Evolutionary conservation across 2,888 invertebrate genomes (phyloP).

Genomic region (Nineta flava): DNA sequence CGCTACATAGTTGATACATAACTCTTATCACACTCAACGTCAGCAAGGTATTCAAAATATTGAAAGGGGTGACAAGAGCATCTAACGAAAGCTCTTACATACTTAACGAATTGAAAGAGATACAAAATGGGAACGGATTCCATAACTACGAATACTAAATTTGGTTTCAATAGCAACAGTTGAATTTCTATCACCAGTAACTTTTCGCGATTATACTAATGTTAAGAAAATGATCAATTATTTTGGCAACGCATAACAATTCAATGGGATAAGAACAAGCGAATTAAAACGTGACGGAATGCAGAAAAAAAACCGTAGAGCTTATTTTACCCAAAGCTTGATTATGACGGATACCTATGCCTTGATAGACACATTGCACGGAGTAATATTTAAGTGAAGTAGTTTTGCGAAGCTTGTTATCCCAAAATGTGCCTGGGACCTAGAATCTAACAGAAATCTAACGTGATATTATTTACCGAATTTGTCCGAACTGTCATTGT

Average conservation of each 20-base stretch:
- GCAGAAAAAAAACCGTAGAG: too few relatives aligned
- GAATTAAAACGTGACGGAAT: not conserved
- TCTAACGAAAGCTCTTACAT: not conserved
- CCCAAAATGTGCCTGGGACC: not conserved
- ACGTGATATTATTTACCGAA: not conserved
- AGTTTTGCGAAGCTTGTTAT: not conserved
- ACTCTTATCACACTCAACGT: not conserved
- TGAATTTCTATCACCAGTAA: not conserved
- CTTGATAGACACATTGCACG: not conserved
- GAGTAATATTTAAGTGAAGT: not conserved
- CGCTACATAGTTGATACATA: not conserved
- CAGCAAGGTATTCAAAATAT: not conserved
- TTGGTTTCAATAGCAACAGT: not conserved
- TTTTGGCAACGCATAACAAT: not conserved
- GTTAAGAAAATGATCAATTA: not conserved
- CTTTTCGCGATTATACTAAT: not conserved
- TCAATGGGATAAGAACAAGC: not conserved
- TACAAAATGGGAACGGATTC: not conserved
- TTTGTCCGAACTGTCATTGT: not conserved
- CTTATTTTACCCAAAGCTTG: not conserved
- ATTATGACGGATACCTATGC: not conserved
- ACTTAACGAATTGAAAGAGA: not conserved
- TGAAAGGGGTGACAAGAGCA: not conserved
- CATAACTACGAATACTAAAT: not conserved
- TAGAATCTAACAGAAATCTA: not conserved